A percentile compares a stretch with the other conserved stretches of the same genome.
Conservation (phyloP, 2,888 invertebrate species). For the Neria commutata region DNA sequence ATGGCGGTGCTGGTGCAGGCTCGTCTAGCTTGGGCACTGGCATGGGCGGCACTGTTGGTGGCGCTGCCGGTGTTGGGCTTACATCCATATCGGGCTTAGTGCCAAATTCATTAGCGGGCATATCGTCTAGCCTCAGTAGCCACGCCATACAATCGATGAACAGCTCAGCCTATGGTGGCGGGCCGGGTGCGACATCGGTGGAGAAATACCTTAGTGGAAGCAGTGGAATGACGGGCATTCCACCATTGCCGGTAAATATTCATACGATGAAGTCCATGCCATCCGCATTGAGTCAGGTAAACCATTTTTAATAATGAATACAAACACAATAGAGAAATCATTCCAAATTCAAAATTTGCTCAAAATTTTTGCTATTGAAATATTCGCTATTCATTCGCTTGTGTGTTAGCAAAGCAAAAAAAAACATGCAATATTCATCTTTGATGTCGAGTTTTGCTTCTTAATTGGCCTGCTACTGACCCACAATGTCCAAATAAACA, state of each 20-base stretch:
- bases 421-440: no score
- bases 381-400: no score
- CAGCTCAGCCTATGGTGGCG: conserved; percentile 41
- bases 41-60: conserved; percentile 27
- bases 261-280: conserved; percentile 63
- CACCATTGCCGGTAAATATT: conserved; percentile 62
- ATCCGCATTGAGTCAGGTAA: conserved; percentile 63
- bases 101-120: conserved; percentile 60
- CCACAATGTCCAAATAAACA: no score
- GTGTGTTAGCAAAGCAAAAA: background rate
- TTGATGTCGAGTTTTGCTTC: no score
- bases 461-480: no score
- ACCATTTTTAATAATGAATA: conserved; percentile 54
- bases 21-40: conserved; percentile 5
- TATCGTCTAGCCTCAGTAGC: conserved; percentile 73
- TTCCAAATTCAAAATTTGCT: background rate
- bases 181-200: conserved; percentile 60
- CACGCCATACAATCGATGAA: conserved; percentile 70
- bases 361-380: no score
- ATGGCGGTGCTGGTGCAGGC: conserved; percentile 38
- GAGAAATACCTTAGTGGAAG: conserved; percentile 64
- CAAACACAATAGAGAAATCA: background rate
- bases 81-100: conserved; percentile 55
- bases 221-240: conserved; percentile 60
- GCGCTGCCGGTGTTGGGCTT: conserved; percentile 54